phyloP scores from a whole-genome alignment of 2,113 vertebrate species.

The Porphyrio hochstetteri region DNA sequence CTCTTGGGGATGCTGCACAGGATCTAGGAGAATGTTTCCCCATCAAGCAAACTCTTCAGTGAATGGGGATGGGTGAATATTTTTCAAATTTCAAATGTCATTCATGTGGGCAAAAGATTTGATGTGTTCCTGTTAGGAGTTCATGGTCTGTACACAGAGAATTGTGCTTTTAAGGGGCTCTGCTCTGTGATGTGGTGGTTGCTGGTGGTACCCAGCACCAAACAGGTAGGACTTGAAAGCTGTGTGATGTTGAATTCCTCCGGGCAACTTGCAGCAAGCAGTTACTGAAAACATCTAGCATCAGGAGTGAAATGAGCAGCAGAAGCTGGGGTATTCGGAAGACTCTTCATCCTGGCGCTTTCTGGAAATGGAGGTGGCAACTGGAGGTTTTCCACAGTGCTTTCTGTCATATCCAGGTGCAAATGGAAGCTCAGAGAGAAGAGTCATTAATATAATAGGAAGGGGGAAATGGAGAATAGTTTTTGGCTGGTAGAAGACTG shows the following conservation, averaged over 20 bases:
- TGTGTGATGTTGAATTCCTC: not conserved
- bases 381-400: not conserved
- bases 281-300: not conserved
- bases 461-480: not conserved
- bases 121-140: not conserved
- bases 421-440: not conserved
- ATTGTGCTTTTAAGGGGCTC: not conserved
- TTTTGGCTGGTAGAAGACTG: not conserved
- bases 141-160: not conserved
- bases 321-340: not conserved
- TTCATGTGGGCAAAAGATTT: not conserved
- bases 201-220: not conserved
- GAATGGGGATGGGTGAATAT: too few species aligned
- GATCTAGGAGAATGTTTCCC: rapidly evolving
- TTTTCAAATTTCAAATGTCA: not conserved
- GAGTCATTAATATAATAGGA: not conserved
- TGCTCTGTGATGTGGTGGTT: not conserved
- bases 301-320: not conserved
- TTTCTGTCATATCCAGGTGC: not conserved
- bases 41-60: not conserved
- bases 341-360: rapidly evolving
- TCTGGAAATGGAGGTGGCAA: not conserved
- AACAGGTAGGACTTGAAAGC: not conserved
- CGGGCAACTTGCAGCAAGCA: not conserved
- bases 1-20: rapidly evolving